A percentile compares a stretch with the other conserved stretches of the same genome.
phyloP scores from a whole-genome alignment of 2,888 invertebrate genomes.

The Trilocha varians region DNA sequence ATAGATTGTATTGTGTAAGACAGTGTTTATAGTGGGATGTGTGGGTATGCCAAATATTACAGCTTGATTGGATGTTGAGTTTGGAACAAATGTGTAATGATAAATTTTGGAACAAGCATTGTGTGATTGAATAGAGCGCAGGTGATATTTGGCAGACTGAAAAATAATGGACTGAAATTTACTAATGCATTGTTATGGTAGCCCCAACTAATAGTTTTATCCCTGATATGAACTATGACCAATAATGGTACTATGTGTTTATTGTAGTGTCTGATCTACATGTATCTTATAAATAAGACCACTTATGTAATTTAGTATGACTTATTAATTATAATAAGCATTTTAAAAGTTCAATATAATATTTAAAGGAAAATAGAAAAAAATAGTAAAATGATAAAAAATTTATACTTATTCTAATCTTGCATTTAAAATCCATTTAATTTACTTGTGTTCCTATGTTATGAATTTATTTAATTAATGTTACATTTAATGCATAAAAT shows the following conservation, averaged over 20 bases:
- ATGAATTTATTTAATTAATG: slow-evolving; percentile 27
- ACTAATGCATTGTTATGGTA: background rate
- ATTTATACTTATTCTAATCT: slow-evolving; percentile 7
- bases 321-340: background rate
- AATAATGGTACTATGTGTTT: background rate
- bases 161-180: background rate
- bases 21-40: no score
- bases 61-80: no score
- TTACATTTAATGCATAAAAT: slow-evolving; percentile 25
- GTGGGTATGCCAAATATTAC: no score
- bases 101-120: background rate
- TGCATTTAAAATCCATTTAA: slow-evolving; percentile 36
- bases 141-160: background rate
- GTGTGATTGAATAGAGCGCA: background rate
- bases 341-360: background rate
- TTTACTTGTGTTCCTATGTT: slow-evolving; percentile 24
- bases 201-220: background rate
- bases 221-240: background rate
- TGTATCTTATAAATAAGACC: background rate
- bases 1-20: no score
- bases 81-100: background rate
- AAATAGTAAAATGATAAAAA: background rate
- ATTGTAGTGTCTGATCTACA: background rate
- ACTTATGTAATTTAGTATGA: background rate
- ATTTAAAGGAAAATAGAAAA: background rate